Percentiles rank a stretch among this genome's conserved stretches.
Evolutionary conservation across 2,113 vertebrate genomes (phyloP).

Genomic region (Saguinus midas): DNA sequence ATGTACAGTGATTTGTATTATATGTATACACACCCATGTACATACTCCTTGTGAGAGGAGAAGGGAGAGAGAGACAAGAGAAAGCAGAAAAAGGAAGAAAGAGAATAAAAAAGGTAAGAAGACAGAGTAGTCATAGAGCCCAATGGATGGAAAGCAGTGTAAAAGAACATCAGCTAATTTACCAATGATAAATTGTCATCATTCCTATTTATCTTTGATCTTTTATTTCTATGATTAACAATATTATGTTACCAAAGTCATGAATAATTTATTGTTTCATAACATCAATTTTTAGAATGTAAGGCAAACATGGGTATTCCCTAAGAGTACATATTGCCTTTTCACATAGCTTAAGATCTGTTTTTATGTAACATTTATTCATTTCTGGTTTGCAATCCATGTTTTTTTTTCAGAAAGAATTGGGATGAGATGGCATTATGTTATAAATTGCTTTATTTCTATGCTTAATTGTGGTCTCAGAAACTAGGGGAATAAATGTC

Average conservation of each 20-base stretch:
- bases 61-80: neutral
- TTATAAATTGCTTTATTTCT: conserved; percentile 27
- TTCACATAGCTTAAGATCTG: neutral
- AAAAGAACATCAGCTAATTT: neutral
- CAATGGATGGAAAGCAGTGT: neutral
- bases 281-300: neutral
- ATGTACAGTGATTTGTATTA: neutral
- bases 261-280: neutral
- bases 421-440: neutral
- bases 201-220: neutral
- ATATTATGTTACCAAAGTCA: neutral
- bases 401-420: neutral
- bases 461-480: neutral
- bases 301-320: neutral
- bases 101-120: neutral
- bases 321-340: neutral
- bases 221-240: neutral
- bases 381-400: neutral
- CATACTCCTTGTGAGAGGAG: neutral
- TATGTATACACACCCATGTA: no score
- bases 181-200: neutral
- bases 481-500: neutral
- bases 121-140: neutral
- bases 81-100: neutral
- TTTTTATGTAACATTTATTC: conserved; percentile 13